Percentiles rank a stretch among this genome's conserved stretches.
Conservation (phyloP, 2,888 invertebrate genomes). For the Epinotia brunnichana region DNA sequence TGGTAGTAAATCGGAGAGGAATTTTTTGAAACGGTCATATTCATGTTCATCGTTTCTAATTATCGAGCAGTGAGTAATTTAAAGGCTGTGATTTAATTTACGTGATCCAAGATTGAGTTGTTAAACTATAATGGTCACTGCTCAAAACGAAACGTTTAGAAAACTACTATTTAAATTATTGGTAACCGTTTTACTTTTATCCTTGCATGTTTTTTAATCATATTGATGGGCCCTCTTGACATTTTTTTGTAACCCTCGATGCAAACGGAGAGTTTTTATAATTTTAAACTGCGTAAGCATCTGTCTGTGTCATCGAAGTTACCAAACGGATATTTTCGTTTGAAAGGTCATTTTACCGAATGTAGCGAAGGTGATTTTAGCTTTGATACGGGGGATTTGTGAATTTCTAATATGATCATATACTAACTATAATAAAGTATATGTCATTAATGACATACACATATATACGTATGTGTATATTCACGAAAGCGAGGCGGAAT, state of each 20-base stretch:
- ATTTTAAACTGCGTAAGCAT: not conserved
- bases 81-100: slow-evolving; percentile 81
- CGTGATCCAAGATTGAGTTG: slow-evolving; percentile 53
- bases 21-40: slow-evolving; percentile 31
- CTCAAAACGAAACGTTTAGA: slow-evolving; percentile 48
- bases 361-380: too few relatives aligned
- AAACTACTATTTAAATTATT: not conserved
- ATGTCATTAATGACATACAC: not conserved
- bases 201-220: not conserved
- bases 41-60: slow-evolving; percentile 38
- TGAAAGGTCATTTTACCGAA: not conserved
- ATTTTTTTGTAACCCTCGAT: not conserved
- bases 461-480: not conserved
- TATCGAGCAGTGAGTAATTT: slow-evolving; percentile 59
- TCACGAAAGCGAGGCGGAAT: not conserved
- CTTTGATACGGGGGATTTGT: not conserved
- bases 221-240: not conserved
- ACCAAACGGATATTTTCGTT: not conserved
- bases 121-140: slow-evolving; percentile 48
- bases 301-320: not conserved
- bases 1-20: slow-evolving; percentile 13
- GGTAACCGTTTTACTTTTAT: not conserved
- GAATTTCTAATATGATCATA: not conserved
- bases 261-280: not conserved
- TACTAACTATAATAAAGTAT: not conserved